phyloP scores from a whole-genome alignment of 2,888 invertebrate genomes.

The Carcina quercana region DNA sequence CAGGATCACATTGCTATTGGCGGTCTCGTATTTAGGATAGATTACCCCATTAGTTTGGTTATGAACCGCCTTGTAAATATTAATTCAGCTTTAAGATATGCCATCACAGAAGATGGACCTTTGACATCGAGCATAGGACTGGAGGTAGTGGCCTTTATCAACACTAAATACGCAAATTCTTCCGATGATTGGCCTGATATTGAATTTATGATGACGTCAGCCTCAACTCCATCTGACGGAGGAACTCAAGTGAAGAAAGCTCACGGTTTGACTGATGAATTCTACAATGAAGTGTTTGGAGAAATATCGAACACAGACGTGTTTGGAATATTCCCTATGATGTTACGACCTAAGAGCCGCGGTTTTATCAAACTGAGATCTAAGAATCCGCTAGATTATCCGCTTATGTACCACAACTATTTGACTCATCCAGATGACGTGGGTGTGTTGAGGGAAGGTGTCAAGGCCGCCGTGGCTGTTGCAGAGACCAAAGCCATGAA shows the following conservation, averaged over 20 bases:
- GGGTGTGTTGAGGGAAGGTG: slow-evolving; percentile 87
- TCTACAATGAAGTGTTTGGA: slow-evolving; percentile 83
- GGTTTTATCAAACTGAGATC: slow-evolving; percentile 85
- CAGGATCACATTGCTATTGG: slow-evolving; percentile 94
- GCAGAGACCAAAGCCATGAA: slow-evolving; percentile 86
- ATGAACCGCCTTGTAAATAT: slow-evolving; percentile 88
- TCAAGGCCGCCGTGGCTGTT: slow-evolving; percentile 88
- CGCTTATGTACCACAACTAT: slow-evolving; percentile 93
- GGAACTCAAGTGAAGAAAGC: slow-evolving; percentile 86
- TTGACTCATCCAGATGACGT: slow-evolving; percentile 91
- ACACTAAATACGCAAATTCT: slow-evolving; percentile 90
- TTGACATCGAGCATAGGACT: slow-evolving; percentile 90
- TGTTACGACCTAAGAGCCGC: slow-evolving; percentile 89
- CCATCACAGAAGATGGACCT: slow-evolving; percentile 89
- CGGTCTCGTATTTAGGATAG: slow-evolving; percentile 86
- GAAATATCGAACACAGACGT: slow-evolving; percentile 84
- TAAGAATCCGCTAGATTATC: slow-evolving; percentile 84
- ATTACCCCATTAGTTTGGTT: slow-evolving; percentile 86
- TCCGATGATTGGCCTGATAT: slow-evolving; percentile 94
- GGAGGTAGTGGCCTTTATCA: slow-evolving; percentile 91
- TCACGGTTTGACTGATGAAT: slow-evolving; percentile 87
- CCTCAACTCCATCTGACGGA: slow-evolving; percentile 89
- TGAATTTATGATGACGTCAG: slow-evolving; percentile 91
- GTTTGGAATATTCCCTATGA: slow-evolving; percentile 90
- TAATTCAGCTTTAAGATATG: slow-evolving; percentile 88